Evolutionary conservation across 2,888 invertebrate species (phyloP).

Genomic region (Melanostoma mellinum): DNA sequence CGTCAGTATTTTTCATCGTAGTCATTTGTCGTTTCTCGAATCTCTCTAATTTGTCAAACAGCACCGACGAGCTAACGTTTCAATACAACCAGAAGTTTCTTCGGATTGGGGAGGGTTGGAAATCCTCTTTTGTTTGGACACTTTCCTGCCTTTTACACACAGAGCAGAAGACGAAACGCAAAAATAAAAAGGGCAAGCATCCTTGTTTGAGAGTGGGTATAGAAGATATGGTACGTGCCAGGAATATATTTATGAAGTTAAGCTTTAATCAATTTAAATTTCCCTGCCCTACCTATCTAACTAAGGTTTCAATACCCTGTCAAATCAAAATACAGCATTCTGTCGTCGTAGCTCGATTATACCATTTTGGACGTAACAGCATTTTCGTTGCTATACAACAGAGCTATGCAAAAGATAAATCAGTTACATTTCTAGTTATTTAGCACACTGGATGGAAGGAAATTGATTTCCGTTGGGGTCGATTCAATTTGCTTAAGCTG

Average conservation of each 20-base stretch:
- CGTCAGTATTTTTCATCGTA: conserved; percentile 30
- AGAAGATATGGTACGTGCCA: conserved; percentile 41
- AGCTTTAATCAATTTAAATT: conserved; percentile 62
- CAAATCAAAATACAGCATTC: conserved; percentile 29
- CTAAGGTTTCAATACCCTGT: conserved; percentile 10
- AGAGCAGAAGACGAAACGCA: not conserved
- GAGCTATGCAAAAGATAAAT: conserved; percentile 39
- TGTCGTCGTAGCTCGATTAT: conserved; percentile 21
- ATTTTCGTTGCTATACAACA: not conserved
- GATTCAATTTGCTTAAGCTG: conserved; percentile 66
- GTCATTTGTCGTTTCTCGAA: conserved; percentile 16
- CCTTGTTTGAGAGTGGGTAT: not conserved
- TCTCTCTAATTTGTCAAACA: conserved; percentile 27
- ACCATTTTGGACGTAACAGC: conserved; percentile 23
- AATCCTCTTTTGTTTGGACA: conserved; percentile 49
- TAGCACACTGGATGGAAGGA: conserved; percentile 37
- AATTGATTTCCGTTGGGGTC: conserved; percentile 65
- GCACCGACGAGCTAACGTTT: conserved; percentile 33
- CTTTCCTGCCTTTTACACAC: not conserved
- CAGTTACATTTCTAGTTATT: conserved; percentile 39
- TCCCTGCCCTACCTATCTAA: conserved; percentile 19
- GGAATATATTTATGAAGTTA: conserved; percentile 56
- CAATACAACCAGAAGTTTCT: conserved; percentile 20
- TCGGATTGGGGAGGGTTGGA: not conserved
- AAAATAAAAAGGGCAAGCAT: conserved; percentile 35